Evolutionary conservation across 2,888 invertebrate species (phyloP).

Genomic region (Sclerodermus sp.): DNA sequence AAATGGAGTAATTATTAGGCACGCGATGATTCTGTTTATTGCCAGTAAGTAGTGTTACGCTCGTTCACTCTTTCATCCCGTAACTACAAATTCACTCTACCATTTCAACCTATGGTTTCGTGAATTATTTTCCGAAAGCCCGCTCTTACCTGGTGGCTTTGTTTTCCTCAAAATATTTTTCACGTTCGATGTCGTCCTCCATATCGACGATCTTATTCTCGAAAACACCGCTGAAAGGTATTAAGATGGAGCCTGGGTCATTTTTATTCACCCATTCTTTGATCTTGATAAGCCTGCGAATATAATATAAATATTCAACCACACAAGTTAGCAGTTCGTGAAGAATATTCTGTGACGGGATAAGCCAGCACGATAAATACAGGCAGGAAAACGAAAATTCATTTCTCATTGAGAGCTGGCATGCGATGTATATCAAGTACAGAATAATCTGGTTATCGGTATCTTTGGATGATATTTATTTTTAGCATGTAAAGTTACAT

Average conservation of each 20-base stretch:
- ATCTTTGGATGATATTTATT: background rate
- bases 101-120: too few species aligned
- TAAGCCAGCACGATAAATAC: too few species aligned
- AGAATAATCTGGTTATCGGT: background rate
- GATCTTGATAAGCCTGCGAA: conserved; percentile 83
- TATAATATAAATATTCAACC: too few species aligned
- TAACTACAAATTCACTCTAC: too few species aligned
- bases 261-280: conserved; percentile 99
- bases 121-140: too few species aligned
- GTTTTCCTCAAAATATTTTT: conserved; percentile 80
- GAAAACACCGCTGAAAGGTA: conserved; percentile 94
- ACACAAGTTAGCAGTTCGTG: background rate
- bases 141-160: conserved; percentile 74
- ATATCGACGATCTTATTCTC: conserved; percentile 87
- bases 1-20: background rate
- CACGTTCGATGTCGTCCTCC: conserved; percentile 73
- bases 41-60: background rate
- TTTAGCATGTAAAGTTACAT: conserved; percentile 2
- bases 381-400: too few species aligned
- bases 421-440: background rate
- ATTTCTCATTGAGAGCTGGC: too few species aligned
- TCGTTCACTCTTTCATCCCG: too few species aligned
- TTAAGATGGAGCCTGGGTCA: conserved; percentile 90
- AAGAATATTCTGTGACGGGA: too few species aligned
- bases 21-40: background rate